These are phyloP conservation scores for Poecilia gillii DNA, from an alignment of 2,797 vertebrate genomes.

Conservation along the genomic window DNA sequence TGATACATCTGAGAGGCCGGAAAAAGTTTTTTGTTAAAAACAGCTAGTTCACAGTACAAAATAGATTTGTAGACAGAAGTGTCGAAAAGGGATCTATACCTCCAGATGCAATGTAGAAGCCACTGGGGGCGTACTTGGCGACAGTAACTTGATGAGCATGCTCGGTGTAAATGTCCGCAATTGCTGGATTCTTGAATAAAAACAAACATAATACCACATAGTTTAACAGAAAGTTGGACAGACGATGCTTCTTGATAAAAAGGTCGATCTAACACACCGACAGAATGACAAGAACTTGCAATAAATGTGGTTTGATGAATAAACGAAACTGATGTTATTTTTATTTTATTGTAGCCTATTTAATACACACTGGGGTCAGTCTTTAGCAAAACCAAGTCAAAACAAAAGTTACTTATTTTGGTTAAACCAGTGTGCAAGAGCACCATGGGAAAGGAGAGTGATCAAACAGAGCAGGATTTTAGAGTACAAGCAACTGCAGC, in stretches of 20 bases:
- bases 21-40: conserved; percentile 1
- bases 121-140: conserved; percentile 95
- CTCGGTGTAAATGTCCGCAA: conserved; percentile 97
- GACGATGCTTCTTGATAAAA: neutral
- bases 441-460: neutral
- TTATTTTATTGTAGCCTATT: neutral
- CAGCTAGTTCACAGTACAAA: neutral
- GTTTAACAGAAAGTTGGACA: neutral
- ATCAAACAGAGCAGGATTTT: neutral
- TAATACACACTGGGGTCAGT: neutral
- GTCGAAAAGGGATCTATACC: conserved; percentile 75
- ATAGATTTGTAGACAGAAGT: neutral
- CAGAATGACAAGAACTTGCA: neutral
- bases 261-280: neutral
- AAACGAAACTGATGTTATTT: neutral
- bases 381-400: neutral
- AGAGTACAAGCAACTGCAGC: neutral
- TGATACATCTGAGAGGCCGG: conserved; percentile 82
- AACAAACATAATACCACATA: neutral
- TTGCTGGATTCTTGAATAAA: conserved; percentile 88
- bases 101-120: conserved; percentile 98
- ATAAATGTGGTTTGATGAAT: neutral
- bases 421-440: neutral
- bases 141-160: conserved; percentile 92
- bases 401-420: neutral